Evolutionary conservation across 2,888 invertebrate species (phyloP).

Genomic region (Dasypogon diadema): DNA sequence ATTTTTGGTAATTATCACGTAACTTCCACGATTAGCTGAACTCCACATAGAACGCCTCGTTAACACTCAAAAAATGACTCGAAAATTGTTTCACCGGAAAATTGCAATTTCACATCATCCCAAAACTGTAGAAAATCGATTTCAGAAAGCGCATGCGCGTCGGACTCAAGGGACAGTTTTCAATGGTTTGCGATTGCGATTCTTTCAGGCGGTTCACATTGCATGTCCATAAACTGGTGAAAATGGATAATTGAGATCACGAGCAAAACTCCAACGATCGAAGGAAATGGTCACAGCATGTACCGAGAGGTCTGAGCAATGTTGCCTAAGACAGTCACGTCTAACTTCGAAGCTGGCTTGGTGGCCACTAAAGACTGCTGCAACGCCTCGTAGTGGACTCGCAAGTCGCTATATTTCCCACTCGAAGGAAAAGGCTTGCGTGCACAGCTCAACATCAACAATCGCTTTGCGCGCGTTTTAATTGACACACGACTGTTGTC

Average conservation of each 20-base stretch:
- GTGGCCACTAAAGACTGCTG: conserved; percentile 46
- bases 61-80: conserved; percentile 22
- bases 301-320: conserved; percentile 29
- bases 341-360: conserved; percentile 51
- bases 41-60: conserved; percentile 34
- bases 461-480: conserved; percentile 33
- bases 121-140: conserved; percentile 34
- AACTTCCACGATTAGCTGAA: conserved; percentile 18
- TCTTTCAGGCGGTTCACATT: conserved; percentile 19
- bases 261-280: conserved; percentile 2
- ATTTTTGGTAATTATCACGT: conserved; percentile 17
- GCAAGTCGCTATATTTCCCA: conserved; percentile 32
- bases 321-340: conserved; percentile 47
- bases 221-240: conserved; percentile 9
- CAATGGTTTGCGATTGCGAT: conserved; percentile 1
- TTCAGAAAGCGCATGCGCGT: not conserved
- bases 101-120: conserved; percentile 40
- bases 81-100: conserved; percentile 36
- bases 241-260: conserved; percentile 20
- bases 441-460: conserved; percentile 18
- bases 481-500: conserved; percentile 20
- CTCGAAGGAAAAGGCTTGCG: conserved; percentile 42
- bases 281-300: conserved; percentile 25
- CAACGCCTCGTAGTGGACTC: conserved; percentile 16
- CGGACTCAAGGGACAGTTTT: conserved; percentile 13